These are phyloP conservation scores for Tridacna gigas DNA, from an alignment of 2,888 invertebrate genomes.

Conservation along the genomic window DNA sequence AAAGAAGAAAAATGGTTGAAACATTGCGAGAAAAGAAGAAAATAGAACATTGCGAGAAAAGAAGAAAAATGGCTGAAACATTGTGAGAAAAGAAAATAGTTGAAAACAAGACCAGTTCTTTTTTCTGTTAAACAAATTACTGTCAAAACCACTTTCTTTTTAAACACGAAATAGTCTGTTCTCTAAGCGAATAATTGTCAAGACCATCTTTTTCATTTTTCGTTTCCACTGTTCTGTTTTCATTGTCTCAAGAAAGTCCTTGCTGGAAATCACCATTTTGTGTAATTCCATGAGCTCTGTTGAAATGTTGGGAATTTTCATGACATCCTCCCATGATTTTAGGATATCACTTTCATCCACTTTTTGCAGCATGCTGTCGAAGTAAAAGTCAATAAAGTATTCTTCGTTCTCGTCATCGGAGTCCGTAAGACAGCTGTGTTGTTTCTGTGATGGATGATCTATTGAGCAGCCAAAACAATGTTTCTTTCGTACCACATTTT, in stretches of 20 bases:
- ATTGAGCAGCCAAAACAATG: conserved; percentile 32
- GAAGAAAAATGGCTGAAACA: too few species aligned
- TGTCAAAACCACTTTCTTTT: not conserved
- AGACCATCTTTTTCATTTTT: conserved; percentile 39
- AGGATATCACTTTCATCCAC: conserved; percentile 36
- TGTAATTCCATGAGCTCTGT: conserved; percentile 23
- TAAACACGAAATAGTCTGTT: conserved; percentile 21
- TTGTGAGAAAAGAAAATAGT: too few species aligned
- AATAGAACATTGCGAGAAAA: too few species aligned
- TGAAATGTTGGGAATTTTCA: conserved; percentile 31
- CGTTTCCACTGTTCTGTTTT: conserved; percentile 42
- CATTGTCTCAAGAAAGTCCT: conserved; percentile 34
- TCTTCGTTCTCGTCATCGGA: conserved; percentile 18
- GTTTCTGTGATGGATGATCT: conserved; percentile 41
- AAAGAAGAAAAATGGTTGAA: not conserved
- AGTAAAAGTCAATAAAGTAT: conserved; percentile 32
- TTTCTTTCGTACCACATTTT: conserved; percentile 14
- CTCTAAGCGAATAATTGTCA: conserved; percentile 32
- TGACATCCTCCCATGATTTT: conserved; percentile 27
- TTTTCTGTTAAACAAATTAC: not conserved
- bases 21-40: not conserved
- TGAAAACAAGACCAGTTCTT: not conserved
- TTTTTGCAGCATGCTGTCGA: conserved; percentile 33
- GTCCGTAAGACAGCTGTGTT: conserved; percentile 36
- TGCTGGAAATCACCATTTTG: conserved; percentile 28